Percentiles rank a stretch among this genome's conserved stretches.
These are phyloP conservation scores for Tichodroma muraria DNA, from an alignment of 2,113 vertebrate genomes.

Conservation along the genomic window DNA sequence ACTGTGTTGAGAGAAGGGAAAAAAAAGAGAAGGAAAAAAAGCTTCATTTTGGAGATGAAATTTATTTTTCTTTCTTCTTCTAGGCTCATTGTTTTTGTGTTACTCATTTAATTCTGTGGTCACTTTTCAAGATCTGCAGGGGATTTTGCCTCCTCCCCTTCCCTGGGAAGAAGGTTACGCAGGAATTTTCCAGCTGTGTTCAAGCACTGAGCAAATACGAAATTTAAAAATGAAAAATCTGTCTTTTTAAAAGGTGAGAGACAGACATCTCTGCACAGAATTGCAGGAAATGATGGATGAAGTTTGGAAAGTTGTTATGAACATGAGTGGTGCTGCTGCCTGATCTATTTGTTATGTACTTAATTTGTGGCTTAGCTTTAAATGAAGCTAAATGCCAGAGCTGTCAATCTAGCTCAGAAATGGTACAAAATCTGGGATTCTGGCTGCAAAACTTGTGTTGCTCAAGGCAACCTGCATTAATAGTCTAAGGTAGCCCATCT, in stretches of 20 bases:
- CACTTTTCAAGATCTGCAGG: background rate
- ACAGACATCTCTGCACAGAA: background rate
- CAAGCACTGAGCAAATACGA: background rate
- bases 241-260: background rate
- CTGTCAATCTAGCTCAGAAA: background rate
- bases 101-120: background rate
- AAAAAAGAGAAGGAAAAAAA: background rate
- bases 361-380: constrained; percentile 19
- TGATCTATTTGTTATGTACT: background rate
- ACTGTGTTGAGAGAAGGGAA: background rate
- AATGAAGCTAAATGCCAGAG: background rate
- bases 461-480: background rate
- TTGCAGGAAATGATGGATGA: background rate
- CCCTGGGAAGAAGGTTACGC: background rate
- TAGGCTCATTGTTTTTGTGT: background rate
- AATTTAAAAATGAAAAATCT: background rate
- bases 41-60: background rate
- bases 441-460: background rate
- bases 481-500: background rate
- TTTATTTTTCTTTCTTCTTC: background rate
- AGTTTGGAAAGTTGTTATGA: background rate
- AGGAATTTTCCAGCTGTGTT: background rate
- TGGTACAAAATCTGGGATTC: background rate
- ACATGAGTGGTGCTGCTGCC: background rate
- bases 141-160: background rate